phyloP scores from a whole-genome alignment of 1,140 invertebrate genomes.

The Drosophila bifasciata region DNA sequence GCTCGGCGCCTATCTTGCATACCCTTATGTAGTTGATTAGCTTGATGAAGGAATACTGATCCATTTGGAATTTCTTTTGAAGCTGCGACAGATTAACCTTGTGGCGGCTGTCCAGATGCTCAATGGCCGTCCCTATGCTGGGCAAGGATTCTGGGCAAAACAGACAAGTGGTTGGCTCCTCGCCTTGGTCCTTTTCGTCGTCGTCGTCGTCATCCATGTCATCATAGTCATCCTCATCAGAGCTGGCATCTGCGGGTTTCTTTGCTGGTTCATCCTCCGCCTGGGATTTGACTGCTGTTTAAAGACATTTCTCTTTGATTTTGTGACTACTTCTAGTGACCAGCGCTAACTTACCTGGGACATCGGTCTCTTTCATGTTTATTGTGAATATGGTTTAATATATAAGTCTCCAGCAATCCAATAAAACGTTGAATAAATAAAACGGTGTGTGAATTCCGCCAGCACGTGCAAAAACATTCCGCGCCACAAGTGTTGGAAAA shows the following conservation, averaged over 20 bases:
- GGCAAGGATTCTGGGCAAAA: slow-evolving; percentile 86
- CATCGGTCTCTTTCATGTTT: slow-evolving; percentile 53
- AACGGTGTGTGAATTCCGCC: slow-evolving; percentile 10
- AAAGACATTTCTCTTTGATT: not conserved
- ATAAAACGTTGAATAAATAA: slow-evolving; percentile 4
- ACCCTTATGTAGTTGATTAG: slow-evolving; percentile 93
- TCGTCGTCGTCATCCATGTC: slow-evolving; percentile 69
- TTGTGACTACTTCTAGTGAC: not conserved
- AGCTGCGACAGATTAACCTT: slow-evolving; percentile 89
- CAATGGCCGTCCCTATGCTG: slow-evolving; percentile 85
- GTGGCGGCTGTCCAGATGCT: slow-evolving; percentile 87
- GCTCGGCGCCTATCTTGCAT: slow-evolving; percentile 86
- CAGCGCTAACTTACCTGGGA: slow-evolving; percentile 24
- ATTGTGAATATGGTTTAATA: not conserved
- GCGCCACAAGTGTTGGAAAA: slow-evolving; percentile 6
- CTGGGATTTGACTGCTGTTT: slow-evolving; percentile 4
- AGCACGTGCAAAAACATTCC: slow-evolving; percentile 25
- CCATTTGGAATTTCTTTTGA: slow-evolving; percentile 89
- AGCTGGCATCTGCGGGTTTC: slow-evolving; percentile 27
- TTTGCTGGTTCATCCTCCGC: slow-evolving; percentile 10
- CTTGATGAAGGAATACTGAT: slow-evolving; percentile 93
- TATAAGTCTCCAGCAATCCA: not conserved
- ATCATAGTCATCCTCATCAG: slow-evolving; percentile 62
- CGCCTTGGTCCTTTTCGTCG: slow-evolving; percentile 53
- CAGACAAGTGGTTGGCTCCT: slow-evolving; percentile 83